Percentiles rank a stretch among this genome's conserved stretches.
Evolutionary conservation across 2,888 invertebrate genomes (phyloP).

Genomic region (Ypsolopha scabrella): DNA sequence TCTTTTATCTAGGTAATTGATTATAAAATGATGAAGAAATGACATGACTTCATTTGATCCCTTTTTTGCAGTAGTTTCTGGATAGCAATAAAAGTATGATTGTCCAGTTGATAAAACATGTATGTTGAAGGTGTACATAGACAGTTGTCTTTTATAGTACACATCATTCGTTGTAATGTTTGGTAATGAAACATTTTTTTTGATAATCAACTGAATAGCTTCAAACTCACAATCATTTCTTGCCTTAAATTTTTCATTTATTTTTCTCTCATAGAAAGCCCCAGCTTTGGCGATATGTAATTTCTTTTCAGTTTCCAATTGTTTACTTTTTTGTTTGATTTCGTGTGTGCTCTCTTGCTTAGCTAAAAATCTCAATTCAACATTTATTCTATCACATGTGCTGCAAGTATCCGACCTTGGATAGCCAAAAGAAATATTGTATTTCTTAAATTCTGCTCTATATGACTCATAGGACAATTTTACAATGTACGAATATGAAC

Average conservation of each 20-base stretch:
- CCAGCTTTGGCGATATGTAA: no score
- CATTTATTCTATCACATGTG: not conserved
- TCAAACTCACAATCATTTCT: not conserved
- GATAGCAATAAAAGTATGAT: not conserved
- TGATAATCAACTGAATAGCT: not conserved
- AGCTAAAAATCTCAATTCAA: not conserved
- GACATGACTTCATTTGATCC: slow-evolving; percentile 1
- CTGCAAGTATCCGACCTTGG: not conserved
- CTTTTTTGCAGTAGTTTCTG: not conserved
- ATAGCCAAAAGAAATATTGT: slow-evolving; percentile 1
- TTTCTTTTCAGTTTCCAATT: no score
- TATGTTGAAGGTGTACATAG: not conserved
- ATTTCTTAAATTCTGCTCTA: not conserved
- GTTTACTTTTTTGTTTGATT: no score
- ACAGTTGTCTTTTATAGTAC: not conserved
- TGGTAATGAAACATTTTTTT: not conserved
- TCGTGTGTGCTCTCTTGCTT: no score
- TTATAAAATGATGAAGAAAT: slow-evolving; percentile 1
- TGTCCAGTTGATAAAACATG: not conserved
- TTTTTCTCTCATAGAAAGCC: no score
- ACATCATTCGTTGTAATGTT: slow-evolving; percentile 1
- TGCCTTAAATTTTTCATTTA: no score
- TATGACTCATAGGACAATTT: not conserved
- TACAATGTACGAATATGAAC: no score
- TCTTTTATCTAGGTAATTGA: not conserved